Evolutionary conservation across 2,797 vertebrate species (phyloP), one percentile per base, ranked within the genome.

Genomic region (Threskiornis aethiopicus): DNA sequence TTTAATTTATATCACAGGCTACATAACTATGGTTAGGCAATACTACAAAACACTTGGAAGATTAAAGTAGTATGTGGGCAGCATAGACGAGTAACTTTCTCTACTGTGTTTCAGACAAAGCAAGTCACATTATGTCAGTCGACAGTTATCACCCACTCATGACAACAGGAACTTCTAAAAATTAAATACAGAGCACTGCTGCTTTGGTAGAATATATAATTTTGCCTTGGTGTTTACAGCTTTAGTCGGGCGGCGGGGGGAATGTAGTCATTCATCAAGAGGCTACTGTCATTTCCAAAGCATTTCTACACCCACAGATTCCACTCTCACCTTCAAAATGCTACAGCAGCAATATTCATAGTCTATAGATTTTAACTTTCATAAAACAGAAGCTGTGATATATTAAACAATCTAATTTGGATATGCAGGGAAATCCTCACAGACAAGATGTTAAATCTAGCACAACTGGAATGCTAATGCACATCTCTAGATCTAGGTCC

Each of bases 31-130:
- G 41, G 44, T 73, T 90, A 87, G 46, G 26, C 83, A 89, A 84
- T 26, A 49, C 54, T 70, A 70, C 51, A 90, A 79, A 90, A 81
- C 66, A 69, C 66, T 95, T 46, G n/a, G 22, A 93, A 94, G 47
- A 84, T 52, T 79, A 52, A 70, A 89, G 70, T 5, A 71, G 29
- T 29, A 62, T 6, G 83, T 94, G 84, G 88, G 93, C 88, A 93
- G 59, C 52, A 80, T 5, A 94, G 47, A 67, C 39, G 51, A 87
- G 87, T 54, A 94, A 65, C 35, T 3, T 75, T 89, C 88, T 80
- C 57, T 57, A 24, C 61, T 81, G 37, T 37, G 66, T 46, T 93
- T 87, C 81, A 92, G 73, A 92, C 78, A 93, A 92, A 95, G 77
- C 80, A 78, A 83, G 78, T 87, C 78, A 84, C 44, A 25, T 7